A percentile compares a stretch with the other conserved stretches of the same genome.
These are phyloP conservation scores for Enteromius anoplus DNA, from an alignment of 2,797 vertebrate species.

Conservation along the genomic window DNA sequence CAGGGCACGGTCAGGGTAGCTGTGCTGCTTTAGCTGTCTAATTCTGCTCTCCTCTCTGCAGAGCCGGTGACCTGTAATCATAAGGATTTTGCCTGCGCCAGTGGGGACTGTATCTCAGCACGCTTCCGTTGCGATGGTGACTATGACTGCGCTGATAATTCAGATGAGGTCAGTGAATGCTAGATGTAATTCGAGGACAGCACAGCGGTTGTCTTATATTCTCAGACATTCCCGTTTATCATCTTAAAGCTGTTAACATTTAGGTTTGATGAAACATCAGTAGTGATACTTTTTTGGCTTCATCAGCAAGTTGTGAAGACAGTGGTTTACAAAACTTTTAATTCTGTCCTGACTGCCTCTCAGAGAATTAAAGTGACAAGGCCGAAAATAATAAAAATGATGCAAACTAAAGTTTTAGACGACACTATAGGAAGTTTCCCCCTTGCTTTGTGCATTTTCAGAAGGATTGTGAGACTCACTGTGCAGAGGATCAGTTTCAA, in stretches of 20 bases:
- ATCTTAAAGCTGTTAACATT: background rate
- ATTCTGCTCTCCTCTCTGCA: slow-evolving; percentile 62
- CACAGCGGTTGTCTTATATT: slow-evolving; percentile 9
- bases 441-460: slow-evolving; percentile 63
- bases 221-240: background rate
- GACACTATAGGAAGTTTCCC: background rate
- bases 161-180: slow-evolving; percentile 88
- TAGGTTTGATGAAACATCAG: background rate
- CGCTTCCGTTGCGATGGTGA: slow-evolving; percentile 97
- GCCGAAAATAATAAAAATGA: background rate
- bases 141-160: slow-evolving; percentile 94
- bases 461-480: slow-evolving; percentile 92
- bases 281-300: background rate
- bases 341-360: background rate
- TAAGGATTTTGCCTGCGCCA: slow-evolving; percentile 94
- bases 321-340: background rate
- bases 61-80: slow-evolving; percentile 94
- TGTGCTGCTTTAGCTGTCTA: slow-evolving; percentile 17
- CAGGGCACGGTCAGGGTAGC: background rate
- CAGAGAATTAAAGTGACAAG: background rate
- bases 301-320: background rate
- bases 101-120: slow-evolving; percentile 95
- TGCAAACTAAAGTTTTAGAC: background rate
- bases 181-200: slow-evolving; percentile 25
- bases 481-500: slow-evolving; percentile 92